Evolutionary conservation across 2,113 vertebrate species (phyloP), one percentile per base, ranked within the genome.

Genomic region (Peromyscus polionotus): DNA sequence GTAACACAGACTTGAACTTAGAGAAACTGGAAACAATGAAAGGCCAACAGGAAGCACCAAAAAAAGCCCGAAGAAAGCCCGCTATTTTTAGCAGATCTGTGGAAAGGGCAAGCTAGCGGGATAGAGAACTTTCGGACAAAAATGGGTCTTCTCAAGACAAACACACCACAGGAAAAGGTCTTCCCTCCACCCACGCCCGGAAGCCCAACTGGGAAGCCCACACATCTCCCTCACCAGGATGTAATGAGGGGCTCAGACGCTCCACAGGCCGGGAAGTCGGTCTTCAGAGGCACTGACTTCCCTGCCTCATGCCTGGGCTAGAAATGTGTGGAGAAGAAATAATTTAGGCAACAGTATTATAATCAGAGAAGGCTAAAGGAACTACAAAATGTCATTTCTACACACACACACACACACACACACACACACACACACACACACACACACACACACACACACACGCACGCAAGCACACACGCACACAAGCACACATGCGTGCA

Each of bases 51-150:
- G 20, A 80, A 22, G 51, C 0, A 70, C 13, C 22, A 39, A 72
- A 61, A 89, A 89, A 87, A 3, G 4, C 5, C 26, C 36, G 22
- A 68, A 4, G 14, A 28, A 95, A 93, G 14, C 28, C 83, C 75
- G n/a, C 77, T 93, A 36, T 92, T 70, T 94, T 95, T 81, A 91
- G 51, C 39, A 73, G 75, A 24, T 65, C 83, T 7, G 65, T 16
- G n/a, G 81, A 92, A 96, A 88, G 28, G 76, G n/a, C n/a, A 94
- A 4, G 19, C 61, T 61, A 68, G 26, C 17, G 93, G 73, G 59
- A 54, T 33, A 70, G 65, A 89, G 77, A 91, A n/a, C 3, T 36
- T 72, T 24, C 26, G 87, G 79, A 83, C 68, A 84, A 63, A 28
- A 88, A 63, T 68, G 72, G 24, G 48, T 95, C 17, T 70, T 84